A percentile compares a stretch with the other conserved stretches of the same genome.
These are phyloP conservation scores for Lasaia peninsularis DNA, from an alignment of 1,140 invertebrate genomes.

Conservation along the genomic window DNA sequence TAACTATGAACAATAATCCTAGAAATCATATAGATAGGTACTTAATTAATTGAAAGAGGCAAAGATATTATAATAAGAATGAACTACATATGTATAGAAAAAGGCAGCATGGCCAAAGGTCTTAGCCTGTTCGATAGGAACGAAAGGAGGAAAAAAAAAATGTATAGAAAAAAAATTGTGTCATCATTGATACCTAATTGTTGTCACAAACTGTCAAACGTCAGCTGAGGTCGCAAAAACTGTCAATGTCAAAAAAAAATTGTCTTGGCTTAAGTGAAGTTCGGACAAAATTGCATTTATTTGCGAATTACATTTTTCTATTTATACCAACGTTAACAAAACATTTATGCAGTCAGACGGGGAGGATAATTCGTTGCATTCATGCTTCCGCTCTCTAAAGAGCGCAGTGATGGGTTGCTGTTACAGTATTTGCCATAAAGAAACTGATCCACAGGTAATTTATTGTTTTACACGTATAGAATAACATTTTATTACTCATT, in stretches of 20 bases:
- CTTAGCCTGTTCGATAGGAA: too few species aligned
- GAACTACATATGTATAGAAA: too few species aligned
- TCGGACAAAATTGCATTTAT: neutral
- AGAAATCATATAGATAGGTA: too few species aligned
- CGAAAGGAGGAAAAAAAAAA: too few species aligned
- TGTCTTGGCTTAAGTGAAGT: neutral
- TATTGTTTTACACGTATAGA: constrained; percentile 25
- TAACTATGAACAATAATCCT: too few species aligned
- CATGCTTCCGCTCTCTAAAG: constrained; percentile 68
- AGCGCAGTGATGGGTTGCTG: constrained; percentile 75
- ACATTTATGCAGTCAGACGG: constrained; percentile 71
- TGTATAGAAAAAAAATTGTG: too few species aligned
- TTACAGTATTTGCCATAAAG: constrained; percentile 80
- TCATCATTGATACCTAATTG: too few species aligned
- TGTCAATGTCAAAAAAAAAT: neutral
- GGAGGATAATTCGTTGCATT: constrained; percentile 60
- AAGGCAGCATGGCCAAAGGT: too few species aligned
- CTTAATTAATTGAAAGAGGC: too few species aligned
- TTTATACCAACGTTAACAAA: constrained; percentile 61
- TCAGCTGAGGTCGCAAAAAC: neutral
- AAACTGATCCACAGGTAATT: constrained; percentile 76
- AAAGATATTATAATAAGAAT: too few species aligned
- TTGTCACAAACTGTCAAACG: neutral
- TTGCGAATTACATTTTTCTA: constrained; percentile 59
- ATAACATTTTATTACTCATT: constrained; percentile 1